Base-by-base conservation (phyloP, 1,140 invertebrate genomes). In the Panagrolaimus sp. region DNA sequence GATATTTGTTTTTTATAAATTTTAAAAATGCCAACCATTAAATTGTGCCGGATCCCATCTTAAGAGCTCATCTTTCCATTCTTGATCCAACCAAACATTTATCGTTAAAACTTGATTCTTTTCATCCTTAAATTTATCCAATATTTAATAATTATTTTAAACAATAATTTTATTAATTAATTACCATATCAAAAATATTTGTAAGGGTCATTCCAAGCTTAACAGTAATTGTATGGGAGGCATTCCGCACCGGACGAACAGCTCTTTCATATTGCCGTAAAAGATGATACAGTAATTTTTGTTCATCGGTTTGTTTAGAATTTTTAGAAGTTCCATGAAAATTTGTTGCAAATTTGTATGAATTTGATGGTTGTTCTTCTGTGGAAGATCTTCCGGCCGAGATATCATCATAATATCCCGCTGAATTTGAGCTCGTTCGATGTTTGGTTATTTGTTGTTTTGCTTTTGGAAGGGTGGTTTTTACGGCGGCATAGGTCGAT, bases 41-140 rank as follows among this genome's bases (percentile, higher is more conserved):
- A 58, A 58, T 75, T 96, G 92, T 69, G 90, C 89, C 0, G 93
- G 93, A 77, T 93, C 89, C 93, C 93, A 96, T 46, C 87, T 86
- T 43, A 96, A 83, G 82, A 95, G 94, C 83, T 95, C 94, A 83
- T 96, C 93, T 73, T 89, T 89, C 93, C 93, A 96, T 88, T 75
- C 71, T 84, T 72, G 68, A 71, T 73, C 71, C 45, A 73, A 45
- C 72, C 87, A 88, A 21, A 88, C 85, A 74, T 88, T 88, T 5
- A 87, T 87, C 8, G 87, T 87, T 10, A 88, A 74, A 15, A 88
- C 86, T 81, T 88, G 88, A 74, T 88, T 87, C 74, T 88, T 88
- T 76, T 88, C 87, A 77, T 88, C 87, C 63, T 47, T 24, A 32
- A 67, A 38, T 38, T 38, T 4, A 38, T 38, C n/a, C n/a, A n/a